phyloP scores from a whole-genome alignment of 2,888 invertebrate genomes.

The Cordylochernes scorpioides region DNA sequence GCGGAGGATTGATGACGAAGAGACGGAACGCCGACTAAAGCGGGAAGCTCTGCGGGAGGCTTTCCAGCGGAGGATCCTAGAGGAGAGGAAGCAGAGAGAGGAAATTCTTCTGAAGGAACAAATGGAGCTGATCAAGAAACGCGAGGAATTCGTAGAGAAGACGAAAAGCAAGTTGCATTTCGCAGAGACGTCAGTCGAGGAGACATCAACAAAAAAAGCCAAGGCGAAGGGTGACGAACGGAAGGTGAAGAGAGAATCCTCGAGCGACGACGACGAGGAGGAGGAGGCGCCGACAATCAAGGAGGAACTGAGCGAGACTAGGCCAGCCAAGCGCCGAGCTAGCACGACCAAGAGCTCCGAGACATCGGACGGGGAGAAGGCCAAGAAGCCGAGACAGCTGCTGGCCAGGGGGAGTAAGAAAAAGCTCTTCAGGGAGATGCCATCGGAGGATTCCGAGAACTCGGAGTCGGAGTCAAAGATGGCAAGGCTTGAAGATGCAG shows the following conservation, averaged over 20 bases:
- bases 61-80: conserved; percentile 38
- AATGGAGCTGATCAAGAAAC: conserved; percentile 49
- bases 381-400: too few relatives aligned
- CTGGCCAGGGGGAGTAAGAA: too few relatives aligned
- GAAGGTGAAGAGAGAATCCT: conserved; percentile 22
- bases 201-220: conserved; percentile 20
- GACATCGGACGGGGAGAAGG: too few relatives aligned
- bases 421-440: conserved; percentile 59
- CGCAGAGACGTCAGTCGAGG: conserved; percentile 47
- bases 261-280: too few relatives aligned
- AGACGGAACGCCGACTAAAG: conserved; percentile 50
- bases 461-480: conserved; percentile 15
- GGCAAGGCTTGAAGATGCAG: too few relatives aligned
- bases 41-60: conserved; percentile 72
- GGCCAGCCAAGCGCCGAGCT: too few relatives aligned
- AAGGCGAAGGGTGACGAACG: conserved; percentile 16
- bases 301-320: too few relatives aligned
- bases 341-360: too few relatives aligned
- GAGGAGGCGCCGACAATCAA: conserved; percentile 19
- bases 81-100: conserved; percentile 35
- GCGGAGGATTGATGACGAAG: conserved; percentile 71
- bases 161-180: conserved; percentile 68
- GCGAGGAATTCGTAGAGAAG: conserved; percentile 82
- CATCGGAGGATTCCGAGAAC: conserved; percentile 32
- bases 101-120: conserved; percentile 47